phyloP scores from a whole-genome alignment of 2,888 invertebrate species.

The Dryocosmus kuriphilus region DNA sequence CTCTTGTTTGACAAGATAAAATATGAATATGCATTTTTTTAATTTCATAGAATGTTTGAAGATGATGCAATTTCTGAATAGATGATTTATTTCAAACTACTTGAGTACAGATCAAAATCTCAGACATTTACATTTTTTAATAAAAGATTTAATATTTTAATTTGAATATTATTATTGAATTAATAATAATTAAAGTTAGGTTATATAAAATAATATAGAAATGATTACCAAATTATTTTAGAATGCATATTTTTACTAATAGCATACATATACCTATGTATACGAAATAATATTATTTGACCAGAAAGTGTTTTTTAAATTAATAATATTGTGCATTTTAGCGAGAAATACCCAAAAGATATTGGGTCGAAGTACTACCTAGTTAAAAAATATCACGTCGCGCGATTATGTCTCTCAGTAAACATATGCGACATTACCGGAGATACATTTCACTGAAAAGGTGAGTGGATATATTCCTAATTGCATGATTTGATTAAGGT shows the following conservation, averaged over 20 bases:
- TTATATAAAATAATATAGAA: no score
- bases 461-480: constrained; percentile 55
- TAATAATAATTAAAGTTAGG: background rate
- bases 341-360: background rate
- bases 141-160: background rate
- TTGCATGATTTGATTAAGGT: constrained; percentile 18
- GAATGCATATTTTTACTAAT: no score
- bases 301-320: no score
- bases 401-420: constrained; percentile 72
- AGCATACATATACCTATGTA: no score
- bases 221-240: no score
- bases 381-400: constrained; percentile 44
- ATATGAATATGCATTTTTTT: background rate
- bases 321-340: background rate
- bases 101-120: background rate
- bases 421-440: constrained; percentile 71
- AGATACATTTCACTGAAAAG: constrained; percentile 70
- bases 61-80: background rate
- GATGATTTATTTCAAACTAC: background rate
- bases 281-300: no score
- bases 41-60: background rate
- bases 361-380: background rate
- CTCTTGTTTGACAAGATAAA: background rate
- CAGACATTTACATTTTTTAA: background rate
- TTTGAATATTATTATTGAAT: background rate